Evolutionary conservation across 2,113 vertebrate genomes (phyloP).

Genomic region (Drymodes brunneopygia): DNA sequence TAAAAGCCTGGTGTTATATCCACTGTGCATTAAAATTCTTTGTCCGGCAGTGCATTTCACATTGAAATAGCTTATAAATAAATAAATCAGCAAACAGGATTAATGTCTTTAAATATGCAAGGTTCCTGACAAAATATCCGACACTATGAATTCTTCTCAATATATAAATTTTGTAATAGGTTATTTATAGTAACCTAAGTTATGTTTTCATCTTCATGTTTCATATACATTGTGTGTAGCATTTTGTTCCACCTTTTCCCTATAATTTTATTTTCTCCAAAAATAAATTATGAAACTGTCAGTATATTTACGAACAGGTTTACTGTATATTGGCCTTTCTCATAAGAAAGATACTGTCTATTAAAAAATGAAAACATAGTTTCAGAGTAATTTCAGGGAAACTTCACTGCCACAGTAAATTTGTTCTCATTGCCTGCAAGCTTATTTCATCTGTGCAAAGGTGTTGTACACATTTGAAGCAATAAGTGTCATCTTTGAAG

Average conservation of each 20-base stretch:
- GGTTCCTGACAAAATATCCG: background rate
- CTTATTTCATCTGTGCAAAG: background rate
- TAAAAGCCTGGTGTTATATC: background rate
- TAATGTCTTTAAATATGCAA: background rate
- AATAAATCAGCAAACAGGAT: background rate
- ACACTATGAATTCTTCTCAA: background rate
- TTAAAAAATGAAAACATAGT: background rate
- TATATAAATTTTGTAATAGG: background rate
- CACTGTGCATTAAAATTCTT: background rate
- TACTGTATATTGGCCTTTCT: background rate
- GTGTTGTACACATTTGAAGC: background rate
- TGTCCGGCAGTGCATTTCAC: background rate
- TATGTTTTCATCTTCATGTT: background rate
- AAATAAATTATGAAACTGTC: background rate
- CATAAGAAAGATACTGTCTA: background rate
- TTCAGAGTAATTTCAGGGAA: background rate
- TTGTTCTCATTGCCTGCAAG: background rate
- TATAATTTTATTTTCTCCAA: background rate
- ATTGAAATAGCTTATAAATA: background rate
- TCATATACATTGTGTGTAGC: background rate
- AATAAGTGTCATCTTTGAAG: constrained; percentile 7
- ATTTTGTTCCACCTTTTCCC: background rate
- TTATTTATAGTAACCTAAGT: background rate
- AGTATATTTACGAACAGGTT: background rate
- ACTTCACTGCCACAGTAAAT: background rate